Conservation (phyloP, 1,140 invertebrate species). For the Drosophila baimaii region DNA sequence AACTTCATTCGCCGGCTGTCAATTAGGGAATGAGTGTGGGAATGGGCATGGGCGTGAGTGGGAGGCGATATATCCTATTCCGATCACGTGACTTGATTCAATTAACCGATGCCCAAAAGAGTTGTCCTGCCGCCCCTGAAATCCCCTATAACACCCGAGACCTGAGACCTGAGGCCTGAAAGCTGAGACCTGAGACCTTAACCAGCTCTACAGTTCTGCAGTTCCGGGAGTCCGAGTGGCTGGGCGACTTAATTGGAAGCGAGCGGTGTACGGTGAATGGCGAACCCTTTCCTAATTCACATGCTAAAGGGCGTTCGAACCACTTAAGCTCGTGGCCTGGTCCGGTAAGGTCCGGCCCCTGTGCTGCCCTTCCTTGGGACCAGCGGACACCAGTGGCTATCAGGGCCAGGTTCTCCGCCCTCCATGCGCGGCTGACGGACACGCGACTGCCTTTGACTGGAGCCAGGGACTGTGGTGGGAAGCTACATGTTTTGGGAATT, state of each 20-base stretch:
- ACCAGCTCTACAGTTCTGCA: neutral
- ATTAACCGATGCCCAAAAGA: constrained; percentile 77
- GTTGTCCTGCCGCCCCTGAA: constrained; percentile 36
- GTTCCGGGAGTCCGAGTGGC: constrained; percentile 12
- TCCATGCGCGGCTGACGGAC: constrained; percentile 20
- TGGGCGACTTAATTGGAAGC: constrained; percentile 64
- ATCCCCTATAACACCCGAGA: constrained; percentile 11
- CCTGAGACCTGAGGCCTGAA: neutral
- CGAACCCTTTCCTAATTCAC: constrained; percentile 39
- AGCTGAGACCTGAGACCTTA: neutral
- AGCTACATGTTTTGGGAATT: neutral
- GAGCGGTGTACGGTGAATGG: constrained; percentile 4
- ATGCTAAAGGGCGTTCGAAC: constrained; percentile 83
- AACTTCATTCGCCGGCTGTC: constrained; percentile 47
- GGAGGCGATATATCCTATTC: constrained; percentile 67
- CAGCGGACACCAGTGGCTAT: constrained; percentile 2
- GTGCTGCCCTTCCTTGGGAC: neutral
- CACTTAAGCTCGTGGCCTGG: constrained; percentile 75
- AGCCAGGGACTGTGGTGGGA: neutral
- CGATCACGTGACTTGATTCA: constrained; percentile 84
- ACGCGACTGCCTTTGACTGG: constrained; percentile 44
- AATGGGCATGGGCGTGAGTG: neutral
- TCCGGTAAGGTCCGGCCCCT: constrained; percentile 33
- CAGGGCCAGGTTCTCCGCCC: neutral
- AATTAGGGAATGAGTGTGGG: constrained; percentile 40